Conservation (phyloP, 2,113 vertebrate genomes). For the Pagrus major region DNA sequence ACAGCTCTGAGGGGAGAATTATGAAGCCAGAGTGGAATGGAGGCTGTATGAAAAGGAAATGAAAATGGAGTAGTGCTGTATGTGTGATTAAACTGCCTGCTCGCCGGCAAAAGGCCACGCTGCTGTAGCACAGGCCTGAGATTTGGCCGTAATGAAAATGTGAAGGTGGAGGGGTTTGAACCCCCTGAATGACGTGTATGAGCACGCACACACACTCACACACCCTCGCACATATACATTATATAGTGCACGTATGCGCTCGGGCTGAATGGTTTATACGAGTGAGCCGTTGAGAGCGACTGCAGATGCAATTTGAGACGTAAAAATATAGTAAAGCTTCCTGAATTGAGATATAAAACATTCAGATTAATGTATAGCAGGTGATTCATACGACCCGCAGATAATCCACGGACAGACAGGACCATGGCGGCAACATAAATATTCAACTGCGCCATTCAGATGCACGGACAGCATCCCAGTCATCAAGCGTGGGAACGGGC, state of each 20-base stretch:
- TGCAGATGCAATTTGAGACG: constrained; percentile 40
- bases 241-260: constrained; percentile 48
- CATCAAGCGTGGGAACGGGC: constrained; percentile 79
- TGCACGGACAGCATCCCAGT: constrained; percentile 58
- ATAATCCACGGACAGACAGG: constrained; percentile 32
- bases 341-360: constrained; percentile 18
- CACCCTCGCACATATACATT: constrained; percentile 45
- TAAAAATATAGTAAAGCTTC: constrained; percentile 16
- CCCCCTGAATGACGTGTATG: constrained; percentile 61
- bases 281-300: constrained; percentile 29
- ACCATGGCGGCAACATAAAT: constrained; percentile 69
- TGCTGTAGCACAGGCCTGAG: constrained; percentile 79
- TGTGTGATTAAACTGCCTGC: constrained; percentile 87
- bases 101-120: constrained; percentile 81
- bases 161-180: constrained; percentile 77
- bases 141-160: constrained; percentile 87
- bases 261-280: constrained; percentile 49
- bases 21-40: constrained; percentile 82
- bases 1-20: constrained; percentile 82
- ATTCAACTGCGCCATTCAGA: constrained; percentile 70
- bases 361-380: not conserved
- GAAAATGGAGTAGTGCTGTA: constrained; percentile 85
- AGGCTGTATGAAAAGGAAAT: constrained; percentile 84
- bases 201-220: constrained; percentile 27
- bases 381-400: constrained; percentile 16